Base-by-base conservation (phyloP, 2,888 invertebrate species). In the Polydrusus cervinus region DNA sequence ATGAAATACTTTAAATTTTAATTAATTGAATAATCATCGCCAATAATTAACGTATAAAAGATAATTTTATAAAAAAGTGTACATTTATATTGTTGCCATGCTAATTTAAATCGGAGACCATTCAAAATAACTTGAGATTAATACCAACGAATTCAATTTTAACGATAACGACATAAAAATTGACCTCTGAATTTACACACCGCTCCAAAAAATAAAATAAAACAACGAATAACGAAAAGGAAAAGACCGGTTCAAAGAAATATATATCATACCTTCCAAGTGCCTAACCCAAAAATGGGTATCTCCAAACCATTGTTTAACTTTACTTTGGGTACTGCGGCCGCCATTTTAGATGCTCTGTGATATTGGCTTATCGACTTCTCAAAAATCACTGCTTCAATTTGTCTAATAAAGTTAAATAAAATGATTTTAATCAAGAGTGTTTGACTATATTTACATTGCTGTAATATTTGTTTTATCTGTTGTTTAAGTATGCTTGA, bases 251-350 rank as follows among this genome's bases (percentile, higher is more conserved):
- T 10, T 34, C 10, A 34, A 47, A 16, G 10, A 25, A 53, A 53
- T 34, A 30, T 16, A 30, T 14, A 3, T 85, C 86, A 86, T 82
- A 92, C 91, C 85, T 91, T 91, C 91, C 91, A 93, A 0, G 92
- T 93, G 0, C 92, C 92, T 13, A 93, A 85, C 0, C 92, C 92
- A 25, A 92, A 83, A 0, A 89, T 85, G 0, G 92, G 93, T 71
- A 91, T 89, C 10, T 88, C 87, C n/a, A 85, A 79, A 3, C 92
- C 92, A 78, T 90, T 90, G 81, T 88, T 90, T 14, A 92, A 88
- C 47, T 87, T 89, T 0, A 91, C 77, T 25, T 34, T 78, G 0
- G 81, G 83, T 25, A 81, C 80, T 78, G 78, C 76, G 14, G 69
- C 69, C 6, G 66, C 71, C 75, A 75, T 75, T 61, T 64, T 38